Base-by-base conservation (phyloP, 2,113 vertebrate species). In the Patagioenas fasciata region DNA sequence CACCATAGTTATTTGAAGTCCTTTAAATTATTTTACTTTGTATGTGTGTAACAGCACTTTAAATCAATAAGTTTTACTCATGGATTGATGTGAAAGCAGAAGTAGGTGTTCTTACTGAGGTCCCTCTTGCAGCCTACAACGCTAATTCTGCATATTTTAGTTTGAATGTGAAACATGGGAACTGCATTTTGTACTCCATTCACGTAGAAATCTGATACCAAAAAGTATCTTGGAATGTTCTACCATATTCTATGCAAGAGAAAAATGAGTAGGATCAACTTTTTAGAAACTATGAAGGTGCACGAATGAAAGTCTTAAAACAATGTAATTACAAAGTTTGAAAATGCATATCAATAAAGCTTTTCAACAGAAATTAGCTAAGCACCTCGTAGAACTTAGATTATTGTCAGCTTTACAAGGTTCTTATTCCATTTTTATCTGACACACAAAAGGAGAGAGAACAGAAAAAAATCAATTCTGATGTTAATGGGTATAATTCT, bases 401-500 rank as follows among this genome's bases (percentile, higher is more conserved):
- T 85, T 91, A 77, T 77, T 91, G 65, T 82, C 94, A 92, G 73
- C 47, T 91, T 89, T 86, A 79, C 70, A 82, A 89, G 47, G 50
- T 65, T 85, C 86, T 89, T 87, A 65, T 50, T 85, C 69, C 65
- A 72, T 89, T 95, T 95, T 95, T 79, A 92, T 91, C 86, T 92
- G 91, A 75, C 54, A n/a, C 36, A 83, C 31, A 66, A 74, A 93
- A 72, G 65, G 44, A 75, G 53, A 89, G 31, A 92, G 93, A 93
- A 91, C 31, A 86, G 92, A 93, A 93, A 93, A 72, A 91, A 94
- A 70, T 85, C 85, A 91, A 79, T 95, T 94, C 73, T 89, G 44
- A 93, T 92, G 70, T 85, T 94, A 96, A 95, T 69, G 77, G 77
- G 34, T 84, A 57, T 92, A 94, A 93, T 86, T 94, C 77, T 84